Base-by-base conservation (phyloP, 2,113 vertebrate species). In the Scomber scombrus region DNA sequence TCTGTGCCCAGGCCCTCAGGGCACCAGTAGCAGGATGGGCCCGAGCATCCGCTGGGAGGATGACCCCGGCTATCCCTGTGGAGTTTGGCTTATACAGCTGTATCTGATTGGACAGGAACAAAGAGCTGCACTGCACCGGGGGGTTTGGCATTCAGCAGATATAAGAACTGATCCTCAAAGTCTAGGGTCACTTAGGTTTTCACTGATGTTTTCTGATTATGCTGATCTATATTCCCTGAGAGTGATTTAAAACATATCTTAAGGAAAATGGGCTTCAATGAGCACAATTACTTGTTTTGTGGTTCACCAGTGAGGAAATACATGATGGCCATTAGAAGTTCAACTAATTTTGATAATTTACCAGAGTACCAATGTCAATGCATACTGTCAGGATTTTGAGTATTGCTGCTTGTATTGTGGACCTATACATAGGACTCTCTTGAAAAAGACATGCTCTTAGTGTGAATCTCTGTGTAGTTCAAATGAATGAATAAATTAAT, bases 21-120 rank as follows among this genome's bases (percentile, higher is more conserved):
- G 88, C 87, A 84, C 85, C 89, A 93, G 93, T 89, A 93, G 93
- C 92, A 94, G 91, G 91, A 94, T 91, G 92, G 85, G 82, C 86
- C 80, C 5, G 15, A 88, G 91, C 88, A 94, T 93, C 91, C 91
- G 87, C 89, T 91, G 88, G 85, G 92, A 93, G 89, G 80, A 93
- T 92, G 92, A 94, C 92, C 93, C 78, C 63, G 52, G 74, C 86
- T 90, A 81, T 94, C 92, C 92, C 87, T 81, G 75, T 72, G 66
- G 88, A 80, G 86, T 73, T 85, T 70, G 88, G 92, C 93, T 95
- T 93, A 89, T 81, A 91, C 92, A 93, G 92, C 93, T 94, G 92
- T 80, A 85, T 88, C 86, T 90, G 90, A 80, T 93, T 90, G 93
- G 92, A 87, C 78, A 81, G 75, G 82, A 88, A 93, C 92, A 94